Evolutionary conservation across 2,888 invertebrate genomes (phyloP), one percentile per base, ranked within the genome.

Genomic region (Caenorhabditis drosophilae): DNA sequence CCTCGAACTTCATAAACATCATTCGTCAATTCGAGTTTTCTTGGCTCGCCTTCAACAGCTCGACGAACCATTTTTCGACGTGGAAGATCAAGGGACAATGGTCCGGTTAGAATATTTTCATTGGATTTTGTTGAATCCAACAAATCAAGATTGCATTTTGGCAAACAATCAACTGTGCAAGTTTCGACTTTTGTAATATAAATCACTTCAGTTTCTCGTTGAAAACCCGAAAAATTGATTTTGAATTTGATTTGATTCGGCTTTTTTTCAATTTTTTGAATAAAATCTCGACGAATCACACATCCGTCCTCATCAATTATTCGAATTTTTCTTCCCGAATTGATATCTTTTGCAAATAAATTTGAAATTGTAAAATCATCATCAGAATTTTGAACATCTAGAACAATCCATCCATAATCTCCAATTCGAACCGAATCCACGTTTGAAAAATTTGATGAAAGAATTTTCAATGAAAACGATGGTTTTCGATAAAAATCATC

Each of bases 241-340:
- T 52, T 47, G 31, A 62, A 35, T 25, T 57, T 62, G 44, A 62
- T 49, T 36, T 52, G 46, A 16, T 57, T 52, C 4, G 16, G 15
- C 1, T 51, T 53, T 23, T 63, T 63, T 3, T 49, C 42, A 22
- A 63, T 63, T 16, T 57, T 54, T n/a, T 50, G 53, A 20, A 63
- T 53, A 41, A 63, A 58, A 42, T 63, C 63, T 23, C 54, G 18
- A 0, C 63, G 49, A 9, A 58, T 22, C 12, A 63, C 58, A 47
- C 63, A 63, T 22, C 63, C 63, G 23, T 63, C 63, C 22, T 63
- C 63, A 48, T 63, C 63, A 31, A 63, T 63, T 23, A 63, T 58
- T 11, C 35, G 49, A 25, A 63, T 27, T 22, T 46, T 48, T 11
- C 31, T 31, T 1, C 54, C 58, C 18, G 26, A 15, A 20, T 42